These are phyloP conservation scores for Macrosiphum euphorbiae DNA, from an alignment of 2,888 invertebrate species.

Conservation along the genomic window DNA sequence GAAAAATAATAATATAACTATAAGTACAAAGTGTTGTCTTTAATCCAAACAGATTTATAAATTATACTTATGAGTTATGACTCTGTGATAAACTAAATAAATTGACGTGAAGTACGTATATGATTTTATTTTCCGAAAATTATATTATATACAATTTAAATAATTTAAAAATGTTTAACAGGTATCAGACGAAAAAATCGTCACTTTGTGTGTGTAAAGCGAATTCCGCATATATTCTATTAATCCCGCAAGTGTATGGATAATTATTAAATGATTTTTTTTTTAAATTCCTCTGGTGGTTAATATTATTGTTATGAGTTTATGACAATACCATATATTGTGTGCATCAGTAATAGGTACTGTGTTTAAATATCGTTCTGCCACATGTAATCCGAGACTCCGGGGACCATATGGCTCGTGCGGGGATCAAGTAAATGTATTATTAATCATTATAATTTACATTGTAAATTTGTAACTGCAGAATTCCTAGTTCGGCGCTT, in stretches of 20 bases:
- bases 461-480: not conserved
- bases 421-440: not conserved
- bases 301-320: not conserved
- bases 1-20: not conserved
- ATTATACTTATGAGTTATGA: not conserved
- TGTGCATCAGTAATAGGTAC: not conserved
- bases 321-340: not conserved
- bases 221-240: not conserved
- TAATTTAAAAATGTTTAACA: not conserved
- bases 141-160: too few relatives aligned
- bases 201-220: not conserved
- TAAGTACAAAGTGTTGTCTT: not conserved
- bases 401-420: not conserved
- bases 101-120: not conserved
- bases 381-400: not conserved
- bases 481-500: not conserved
- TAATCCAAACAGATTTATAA: not conserved
- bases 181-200: not conserved
- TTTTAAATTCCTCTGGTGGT: not conserved
- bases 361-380: not conserved
- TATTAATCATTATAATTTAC: not conserved
- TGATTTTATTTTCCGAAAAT: not conserved
- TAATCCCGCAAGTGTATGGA: not conserved
- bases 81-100: not conserved
- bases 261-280: not conserved